Evolutionary conservation across 2,888 invertebrate species (phyloP).

Genomic region (Timandra comae): DNA sequence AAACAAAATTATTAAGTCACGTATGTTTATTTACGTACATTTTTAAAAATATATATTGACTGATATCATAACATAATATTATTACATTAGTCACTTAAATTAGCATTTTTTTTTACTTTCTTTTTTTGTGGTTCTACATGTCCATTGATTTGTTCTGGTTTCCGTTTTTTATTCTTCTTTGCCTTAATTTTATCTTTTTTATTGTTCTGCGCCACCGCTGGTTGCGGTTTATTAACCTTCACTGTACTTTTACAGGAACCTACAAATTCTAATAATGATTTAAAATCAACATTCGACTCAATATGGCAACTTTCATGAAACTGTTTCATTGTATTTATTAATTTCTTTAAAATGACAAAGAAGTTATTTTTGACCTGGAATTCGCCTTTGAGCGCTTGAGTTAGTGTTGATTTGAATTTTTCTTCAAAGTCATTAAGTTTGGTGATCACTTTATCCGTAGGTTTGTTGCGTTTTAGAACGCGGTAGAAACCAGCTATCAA

Average conservation of each 20-base stretch:
- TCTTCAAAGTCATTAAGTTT: conserved; percentile 62
- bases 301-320: conserved; percentile 58
- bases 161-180: conserved; percentile 53
- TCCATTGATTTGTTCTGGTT: conserved; percentile 43
- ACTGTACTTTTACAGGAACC: conserved; percentile 39
- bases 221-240: conserved; percentile 34
- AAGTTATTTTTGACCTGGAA: conserved; percentile 76
- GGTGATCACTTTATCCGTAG: conserved; percentile 40
- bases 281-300: conserved; percentile 46
- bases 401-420: conserved; percentile 57
- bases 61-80: too few relatives aligned
- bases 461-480: conserved; percentile 71
- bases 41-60: conserved; percentile 22
- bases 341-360: conserved; percentile 67
- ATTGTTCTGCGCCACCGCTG: conserved; percentile 22
- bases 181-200: conserved; percentile 29
- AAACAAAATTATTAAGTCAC: too few relatives aligned
- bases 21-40: too few relatives aligned
- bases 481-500: conserved; percentile 80
- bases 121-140: conserved; percentile 39
- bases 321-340: conserved; percentile 70
- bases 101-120: conserved; percentile 35
- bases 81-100: conserved; percentile 17
- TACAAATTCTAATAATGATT: conserved; percentile 37
- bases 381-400: conserved; percentile 49